phyloP scores from a whole-genome alignment of 2,797 vertebrate genomes.

The Chaenodraco wilsoni region DNA sequence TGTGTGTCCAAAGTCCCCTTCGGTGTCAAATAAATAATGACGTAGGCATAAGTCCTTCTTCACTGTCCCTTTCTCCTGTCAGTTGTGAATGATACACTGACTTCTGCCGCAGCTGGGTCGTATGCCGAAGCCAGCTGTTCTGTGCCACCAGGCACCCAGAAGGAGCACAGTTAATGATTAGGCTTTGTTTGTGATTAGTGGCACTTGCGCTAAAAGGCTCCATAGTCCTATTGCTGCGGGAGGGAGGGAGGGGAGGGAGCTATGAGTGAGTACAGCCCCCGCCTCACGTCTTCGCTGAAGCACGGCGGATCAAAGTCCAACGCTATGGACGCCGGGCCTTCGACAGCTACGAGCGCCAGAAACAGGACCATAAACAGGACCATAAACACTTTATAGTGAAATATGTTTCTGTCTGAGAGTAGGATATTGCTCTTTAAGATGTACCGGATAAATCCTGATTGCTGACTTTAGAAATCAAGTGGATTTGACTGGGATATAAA shows the following conservation, averaged over 20 bases:
- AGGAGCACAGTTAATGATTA: constrained; percentile 83
- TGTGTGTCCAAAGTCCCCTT: constrained; percentile 49
- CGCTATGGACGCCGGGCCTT: constrained; percentile 48
- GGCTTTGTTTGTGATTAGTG: constrained; percentile 81
- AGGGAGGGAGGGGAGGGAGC: constrained; percentile 44
- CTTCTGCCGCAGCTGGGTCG: constrained; percentile 57
- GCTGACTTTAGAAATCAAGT: constrained; percentile 44
- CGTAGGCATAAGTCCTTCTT: neutral
- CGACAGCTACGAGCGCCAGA: constrained; percentile 45
- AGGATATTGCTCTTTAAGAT: constrained; percentile 38
- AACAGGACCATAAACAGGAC: constrained; percentile 39
- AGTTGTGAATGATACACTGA: constrained; percentile 44
- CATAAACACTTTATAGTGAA: constrained; percentile 21
- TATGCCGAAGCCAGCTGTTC: constrained; percentile 64
- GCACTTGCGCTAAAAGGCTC: constrained; percentile 71
- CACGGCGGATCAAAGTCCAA: constrained; percentile 78
- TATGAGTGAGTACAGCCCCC: constrained; percentile 51
- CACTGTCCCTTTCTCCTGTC: constrained; percentile 25
- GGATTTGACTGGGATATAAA: constrained; percentile 10
- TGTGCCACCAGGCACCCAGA: constrained; percentile 40
- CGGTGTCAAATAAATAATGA: constrained; percentile 38
- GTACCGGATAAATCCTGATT: constrained; percentile 21
- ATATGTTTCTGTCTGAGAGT: constrained; percentile 4
- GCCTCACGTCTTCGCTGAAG: constrained; percentile 40
- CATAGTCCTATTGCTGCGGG: constrained; percentile 53